Percentiles rank a stretch among this genome's conserved stretches.
phyloP scores from a whole-genome alignment of 2,797 vertebrate genomes.

The Scarus forsteni region DNA sequence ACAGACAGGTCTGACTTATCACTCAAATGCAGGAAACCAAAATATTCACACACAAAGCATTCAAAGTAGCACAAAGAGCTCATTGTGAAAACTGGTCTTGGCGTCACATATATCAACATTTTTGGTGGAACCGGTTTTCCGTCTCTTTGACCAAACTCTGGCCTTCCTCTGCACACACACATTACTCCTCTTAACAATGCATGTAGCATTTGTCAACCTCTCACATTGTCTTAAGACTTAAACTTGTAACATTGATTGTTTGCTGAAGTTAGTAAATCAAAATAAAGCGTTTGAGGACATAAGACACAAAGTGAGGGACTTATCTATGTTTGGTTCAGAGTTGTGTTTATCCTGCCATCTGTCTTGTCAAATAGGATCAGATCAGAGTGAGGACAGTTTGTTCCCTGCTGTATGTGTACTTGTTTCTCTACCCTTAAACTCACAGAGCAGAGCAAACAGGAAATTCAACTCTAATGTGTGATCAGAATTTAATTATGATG shows the following conservation, averaged over 20 bases:
- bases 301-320: background rate
- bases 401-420: background rate
- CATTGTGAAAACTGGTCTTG: slow-evolving; percentile 17
- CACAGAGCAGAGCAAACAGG: slow-evolving; percentile 2
- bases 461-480: background rate
- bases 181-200: slow-evolving; percentile 25
- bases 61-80: slow-evolving; percentile 34
- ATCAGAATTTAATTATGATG: background rate
- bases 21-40: background rate
- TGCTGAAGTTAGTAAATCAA: slow-evolving; percentile 26
- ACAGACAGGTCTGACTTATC: slow-evolving; percentile 1
- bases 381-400: background rate
- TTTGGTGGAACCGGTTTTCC: slow-evolving; percentile 37
- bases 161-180: slow-evolving; percentile 41
- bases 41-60: background rate
- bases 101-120: slow-evolving; percentile 31
- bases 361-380: background rate
- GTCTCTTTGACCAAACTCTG: slow-evolving; percentile 16
- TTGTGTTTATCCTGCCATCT: slow-evolving; percentile 25
- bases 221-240: slow-evolving; percentile 26
- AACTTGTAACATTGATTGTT: slow-evolving; percentile 47
- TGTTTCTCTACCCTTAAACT: background rate
- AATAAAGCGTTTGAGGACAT: slow-evolving; percentile 13
- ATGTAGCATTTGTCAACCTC: slow-evolving; percentile 17
- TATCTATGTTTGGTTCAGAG: slow-evolving; percentile 18